Evolutionary conservation across 2,797 vertebrate genomes (phyloP).

Genomic region (Acrossocheilus fasciatus): DNA sequence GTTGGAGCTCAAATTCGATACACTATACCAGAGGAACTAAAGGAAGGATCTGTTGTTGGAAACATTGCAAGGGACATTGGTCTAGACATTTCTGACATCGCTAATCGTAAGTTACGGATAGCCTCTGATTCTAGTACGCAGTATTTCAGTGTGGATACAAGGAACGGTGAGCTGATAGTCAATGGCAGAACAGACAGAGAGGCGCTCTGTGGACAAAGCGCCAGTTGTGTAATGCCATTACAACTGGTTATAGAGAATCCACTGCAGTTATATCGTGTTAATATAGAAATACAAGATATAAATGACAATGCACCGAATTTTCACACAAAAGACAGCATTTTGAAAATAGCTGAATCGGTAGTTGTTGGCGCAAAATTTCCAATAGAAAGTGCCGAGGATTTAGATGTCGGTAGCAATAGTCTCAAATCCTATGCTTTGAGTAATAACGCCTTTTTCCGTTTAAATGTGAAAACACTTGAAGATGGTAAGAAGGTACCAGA

Average conservation of each 20-base stretch:
- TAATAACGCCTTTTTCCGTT: slow-evolving; percentile 72
- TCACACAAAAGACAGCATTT: slow-evolving; percentile 57
- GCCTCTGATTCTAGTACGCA: slow-evolving; percentile 62
- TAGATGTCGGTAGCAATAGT: slow-evolving; percentile 78
- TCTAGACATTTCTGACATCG: slow-evolving; percentile 58
- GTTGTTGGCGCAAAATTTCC: slow-evolving; percentile 71
- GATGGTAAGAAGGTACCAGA: slow-evolving; percentile 74
- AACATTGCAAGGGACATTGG: slow-evolving; percentile 72
- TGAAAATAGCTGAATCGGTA: slow-evolving; percentile 75
- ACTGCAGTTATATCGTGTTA: slow-evolving; percentile 73
- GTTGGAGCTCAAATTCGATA: slow-evolving; percentile 70
- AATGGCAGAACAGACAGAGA: slow-evolving; percentile 68
- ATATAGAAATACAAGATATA: slow-evolving; percentile 73
- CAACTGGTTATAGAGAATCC: slow-evolving; percentile 75
- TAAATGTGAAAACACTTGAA: slow-evolving; percentile 69
- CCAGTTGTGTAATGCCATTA: slow-evolving; percentile 65
- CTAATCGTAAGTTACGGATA: slow-evolving; percentile 49
- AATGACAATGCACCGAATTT: slow-evolving; percentile 78
- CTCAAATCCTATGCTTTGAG: slow-evolving; percentile 77
- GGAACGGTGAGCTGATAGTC: slow-evolving; percentile 57
- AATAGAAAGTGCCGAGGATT: slow-evolving; percentile 77
- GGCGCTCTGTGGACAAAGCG: slow-evolving; percentile 65
- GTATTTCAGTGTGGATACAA: slow-evolving; percentile 65
- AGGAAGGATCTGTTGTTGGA: slow-evolving; percentile 74
- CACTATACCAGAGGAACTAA: slow-evolving; percentile 72